These are phyloP conservation scores for Drosophila biarmipes DNA, from an alignment of 1,140 invertebrate species.

Conservation along the genomic window DNA sequence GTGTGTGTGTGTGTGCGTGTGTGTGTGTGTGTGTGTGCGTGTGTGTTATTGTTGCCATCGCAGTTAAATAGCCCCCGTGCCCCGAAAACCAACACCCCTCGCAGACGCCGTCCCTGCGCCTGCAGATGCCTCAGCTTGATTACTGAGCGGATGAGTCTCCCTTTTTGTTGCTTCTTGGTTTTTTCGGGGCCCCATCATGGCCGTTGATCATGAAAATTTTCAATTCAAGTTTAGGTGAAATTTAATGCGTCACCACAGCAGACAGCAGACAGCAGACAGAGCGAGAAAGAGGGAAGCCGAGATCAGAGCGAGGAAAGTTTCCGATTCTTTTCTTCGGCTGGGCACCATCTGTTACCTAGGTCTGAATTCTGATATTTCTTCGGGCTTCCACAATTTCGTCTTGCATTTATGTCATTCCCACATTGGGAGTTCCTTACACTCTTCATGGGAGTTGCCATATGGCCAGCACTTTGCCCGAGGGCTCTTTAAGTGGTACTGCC, in stretches of 20 bases:
- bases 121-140: conserved; percentile 42
- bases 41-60: conserved; percentile 44
- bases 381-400: background rate
- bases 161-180: conserved; percentile 16
- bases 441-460: background rate
- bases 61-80: conserved; percentile 40
- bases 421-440: too few species aligned
- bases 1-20: conserved; percentile 16
- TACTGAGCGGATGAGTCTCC: conserved; percentile 38
- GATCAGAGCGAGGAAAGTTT: conserved; percentile 7
- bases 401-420: background rate
- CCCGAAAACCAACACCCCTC: background rate
- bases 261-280: background rate
- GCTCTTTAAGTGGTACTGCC: background rate
- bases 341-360: background rate
- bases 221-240: conserved; percentile 83
- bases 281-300: conserved; percentile 1
- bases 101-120: background rate
- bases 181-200: conserved; percentile 54
- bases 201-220: conserved; percentile 82
- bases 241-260: conserved; percentile 59
- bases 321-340: background rate
- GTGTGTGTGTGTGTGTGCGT: conserved; percentile 10
- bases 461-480: background rate
- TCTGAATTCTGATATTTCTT: background rate